These are phyloP conservation scores for Sylvia borin DNA, from an alignment of 2,797 vertebrate genomes.

Conservation along the genomic window DNA sequence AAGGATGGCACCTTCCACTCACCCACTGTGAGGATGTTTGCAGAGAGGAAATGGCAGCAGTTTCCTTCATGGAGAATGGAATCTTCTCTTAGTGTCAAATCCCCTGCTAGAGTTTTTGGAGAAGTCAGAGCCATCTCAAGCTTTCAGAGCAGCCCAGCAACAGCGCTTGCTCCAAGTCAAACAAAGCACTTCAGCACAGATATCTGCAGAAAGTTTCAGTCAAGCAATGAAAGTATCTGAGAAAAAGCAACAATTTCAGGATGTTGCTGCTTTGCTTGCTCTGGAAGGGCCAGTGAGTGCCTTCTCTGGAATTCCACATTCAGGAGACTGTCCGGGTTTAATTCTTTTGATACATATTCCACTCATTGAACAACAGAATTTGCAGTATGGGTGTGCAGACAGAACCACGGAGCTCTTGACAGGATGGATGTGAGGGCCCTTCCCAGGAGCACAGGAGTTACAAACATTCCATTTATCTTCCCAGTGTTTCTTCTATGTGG, in stretches of 20 bases:
- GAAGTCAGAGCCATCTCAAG: constrained; percentile 14
- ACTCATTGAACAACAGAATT: background rate
- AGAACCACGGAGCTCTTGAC: background rate
- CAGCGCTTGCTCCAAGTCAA: background rate
- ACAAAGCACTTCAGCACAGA: background rate
- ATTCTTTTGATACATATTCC: background rate
- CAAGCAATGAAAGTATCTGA: background rate
- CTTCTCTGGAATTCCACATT: background rate
- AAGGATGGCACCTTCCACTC: background rate
- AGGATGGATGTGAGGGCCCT: background rate
- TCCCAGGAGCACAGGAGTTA: background rate
- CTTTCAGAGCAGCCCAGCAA: background rate
- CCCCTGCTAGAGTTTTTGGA: background rate
- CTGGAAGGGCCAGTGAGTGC: background rate
- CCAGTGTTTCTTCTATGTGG: background rate
- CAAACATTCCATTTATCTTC: background rate
- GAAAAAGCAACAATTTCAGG: background rate
- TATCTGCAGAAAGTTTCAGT: background rate
- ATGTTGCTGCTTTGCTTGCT: background rate
- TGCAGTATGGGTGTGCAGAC: background rate
- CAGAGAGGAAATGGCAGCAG: constrained; percentile 48
- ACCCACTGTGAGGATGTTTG: constrained; percentile 51
- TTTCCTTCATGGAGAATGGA: background rate
- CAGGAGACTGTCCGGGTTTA: background rate
- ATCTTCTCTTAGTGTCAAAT: background rate